Evolutionary conservation across 2,888 invertebrate genomes (phyloP).

Genomic region (Thera obeliscata): DNA sequence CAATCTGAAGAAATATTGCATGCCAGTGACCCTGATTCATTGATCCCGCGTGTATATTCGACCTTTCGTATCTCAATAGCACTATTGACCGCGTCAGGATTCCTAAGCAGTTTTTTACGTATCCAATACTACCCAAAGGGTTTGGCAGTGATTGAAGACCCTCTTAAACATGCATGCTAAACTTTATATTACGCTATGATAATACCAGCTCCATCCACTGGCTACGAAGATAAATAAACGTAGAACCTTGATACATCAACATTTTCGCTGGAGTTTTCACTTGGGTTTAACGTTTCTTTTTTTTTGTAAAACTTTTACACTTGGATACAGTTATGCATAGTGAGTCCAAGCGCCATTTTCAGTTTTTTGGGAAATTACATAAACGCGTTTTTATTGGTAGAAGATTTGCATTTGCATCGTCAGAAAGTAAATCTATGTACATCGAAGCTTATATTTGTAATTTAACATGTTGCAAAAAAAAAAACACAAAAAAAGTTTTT

Average conservation of each 20-base stretch:
- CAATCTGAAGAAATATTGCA: neutral
- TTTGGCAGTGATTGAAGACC: constrained; percentile 37
- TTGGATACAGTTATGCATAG: too few species aligned
- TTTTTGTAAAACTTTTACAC: too few species aligned
- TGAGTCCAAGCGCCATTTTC: too few species aligned
- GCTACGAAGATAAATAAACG: constrained; percentile 20
- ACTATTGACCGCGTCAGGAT: constrained; percentile 27
- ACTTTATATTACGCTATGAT: constrained; percentile 29
- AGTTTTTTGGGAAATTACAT: too few species aligned
- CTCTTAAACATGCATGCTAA: constrained; percentile 28
- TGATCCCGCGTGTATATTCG: constrained; percentile 4
- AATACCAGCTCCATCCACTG: constrained; percentile 21
- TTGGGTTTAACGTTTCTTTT: too few species aligned
- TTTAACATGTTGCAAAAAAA: too few species aligned
- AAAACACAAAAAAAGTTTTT: too few species aligned
- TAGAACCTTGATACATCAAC: constrained; percentile 1
- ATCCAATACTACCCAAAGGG: constrained; percentile 33
- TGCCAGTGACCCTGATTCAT: neutral
- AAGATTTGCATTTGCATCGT: too few species aligned
- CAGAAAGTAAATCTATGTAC: too few species aligned
- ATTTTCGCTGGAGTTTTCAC: neutral
- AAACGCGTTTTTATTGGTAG: too few species aligned
- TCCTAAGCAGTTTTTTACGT: constrained; percentile 29
- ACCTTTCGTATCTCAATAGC: constrained; percentile 25
- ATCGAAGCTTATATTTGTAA: too few species aligned